These are phyloP conservation scores for Enteromius unitaeniatus DNA, from an alignment of 2,797 vertebrate genomes.

Conservation along the genomic window DNA sequence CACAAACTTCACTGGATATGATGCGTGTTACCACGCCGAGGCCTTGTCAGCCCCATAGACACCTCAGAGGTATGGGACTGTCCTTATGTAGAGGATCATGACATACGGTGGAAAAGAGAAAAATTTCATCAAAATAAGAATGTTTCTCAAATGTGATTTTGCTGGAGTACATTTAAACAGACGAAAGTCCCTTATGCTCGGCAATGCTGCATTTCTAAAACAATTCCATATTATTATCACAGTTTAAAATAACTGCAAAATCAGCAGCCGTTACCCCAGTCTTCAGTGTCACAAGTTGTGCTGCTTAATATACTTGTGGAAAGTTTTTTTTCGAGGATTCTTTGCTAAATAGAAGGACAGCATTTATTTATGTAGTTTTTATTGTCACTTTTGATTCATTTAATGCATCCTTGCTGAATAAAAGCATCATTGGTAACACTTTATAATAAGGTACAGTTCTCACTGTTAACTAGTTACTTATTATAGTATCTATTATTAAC, in stretches of 20 bases:
- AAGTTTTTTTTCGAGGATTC: neutral
- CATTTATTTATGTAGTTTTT: neutral
- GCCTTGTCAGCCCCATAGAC: conserved; percentile 32
- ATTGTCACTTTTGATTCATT: neutral
- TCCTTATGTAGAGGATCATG: conserved; percentile 13
- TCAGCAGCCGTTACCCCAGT: neutral
- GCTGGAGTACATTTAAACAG: neutral
- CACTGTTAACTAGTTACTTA: neutral
- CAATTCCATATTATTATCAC: no score
- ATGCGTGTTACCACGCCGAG: conserved; percentile 14
- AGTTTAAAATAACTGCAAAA: neutral
- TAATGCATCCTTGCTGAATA: neutral
- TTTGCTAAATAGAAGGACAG: neutral
- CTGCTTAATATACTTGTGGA: neutral
- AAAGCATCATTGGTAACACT: neutral
- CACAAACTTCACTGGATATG: conserved; percentile 47
- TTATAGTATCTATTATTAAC: neutral
- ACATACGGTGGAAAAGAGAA: neutral
- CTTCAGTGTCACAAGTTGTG: neutral
- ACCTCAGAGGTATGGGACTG: neutral
- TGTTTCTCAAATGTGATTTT: neutral
- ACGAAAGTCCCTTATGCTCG: neutral
- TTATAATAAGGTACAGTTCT: neutral
- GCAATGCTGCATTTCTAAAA: neutral
- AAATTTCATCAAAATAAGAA: neutral